Evolutionary conservation across 2,113 vertebrate species (phyloP).

Genomic region (Saccopteryx bilineata): DNA sequence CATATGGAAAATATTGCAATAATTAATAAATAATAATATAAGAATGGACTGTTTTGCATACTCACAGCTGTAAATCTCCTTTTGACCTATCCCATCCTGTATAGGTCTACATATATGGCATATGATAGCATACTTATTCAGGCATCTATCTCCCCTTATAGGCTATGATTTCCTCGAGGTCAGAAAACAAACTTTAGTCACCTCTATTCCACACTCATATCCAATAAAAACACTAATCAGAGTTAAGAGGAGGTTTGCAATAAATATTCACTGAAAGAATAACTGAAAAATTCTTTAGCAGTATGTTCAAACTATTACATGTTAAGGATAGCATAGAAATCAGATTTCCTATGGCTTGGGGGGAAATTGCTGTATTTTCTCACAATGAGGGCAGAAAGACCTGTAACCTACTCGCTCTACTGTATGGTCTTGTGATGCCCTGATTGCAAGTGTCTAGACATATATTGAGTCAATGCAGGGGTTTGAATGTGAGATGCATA

Average conservation of each 20-base stretch:
- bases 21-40: too few relatives aligned
- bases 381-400: neutral
- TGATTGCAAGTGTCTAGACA: neutral
- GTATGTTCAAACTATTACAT: neutral
- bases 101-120: fast-evolving
- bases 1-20: too few relatives aligned
- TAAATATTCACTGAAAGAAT: neutral
- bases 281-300: neutral
- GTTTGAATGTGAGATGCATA: neutral
- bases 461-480: neutral
- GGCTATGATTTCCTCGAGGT: neutral
- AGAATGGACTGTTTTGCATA: too few relatives aligned
- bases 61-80: too few relatives aligned
- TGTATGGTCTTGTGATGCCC: too few relatives aligned
- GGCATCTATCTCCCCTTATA: neutral
- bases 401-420: neutral
- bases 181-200: neutral
- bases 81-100: too few relatives aligned
- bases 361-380: neutral
- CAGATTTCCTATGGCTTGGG: neutral
- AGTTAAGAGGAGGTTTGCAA: neutral
- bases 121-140: neutral
- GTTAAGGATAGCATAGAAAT: neutral
- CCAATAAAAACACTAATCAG: neutral
- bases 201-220: neutral